A percentile compares a stretch with the other conserved stretches of the same genome.
phyloP scores from a whole-genome alignment of 1,140 invertebrate species.

The Drosophila takahashii region DNA sequence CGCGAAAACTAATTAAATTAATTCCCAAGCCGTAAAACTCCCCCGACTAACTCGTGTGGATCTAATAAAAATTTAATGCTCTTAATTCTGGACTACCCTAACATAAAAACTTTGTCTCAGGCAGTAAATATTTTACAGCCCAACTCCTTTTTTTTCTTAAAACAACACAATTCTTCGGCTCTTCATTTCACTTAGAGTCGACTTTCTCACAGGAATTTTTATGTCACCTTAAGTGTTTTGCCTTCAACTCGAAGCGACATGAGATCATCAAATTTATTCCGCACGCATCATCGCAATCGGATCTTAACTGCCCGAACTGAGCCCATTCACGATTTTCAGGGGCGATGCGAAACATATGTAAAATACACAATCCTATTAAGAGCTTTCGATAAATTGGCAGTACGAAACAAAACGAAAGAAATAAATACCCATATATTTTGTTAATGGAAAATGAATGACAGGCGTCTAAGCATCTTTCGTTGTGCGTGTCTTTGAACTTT shows the following conservation, averaged over 20 bases:
- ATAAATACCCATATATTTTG: constrained; percentile 53
- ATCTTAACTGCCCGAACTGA: constrained; percentile 31
- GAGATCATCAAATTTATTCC: constrained; percentile 69
- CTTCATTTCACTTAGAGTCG: neutral
- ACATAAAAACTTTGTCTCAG: constrained; percentile 55
- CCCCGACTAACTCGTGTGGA: constrained; percentile 6
- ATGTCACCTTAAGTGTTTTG: constrained; percentile 63
- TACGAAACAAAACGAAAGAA: constrained; percentile 27
- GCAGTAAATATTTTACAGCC: constrained; percentile 31
- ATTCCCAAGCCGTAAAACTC: constrained; percentile 25
- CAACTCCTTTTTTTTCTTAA: constrained; percentile 23
- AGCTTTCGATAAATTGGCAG: constrained; percentile 58
- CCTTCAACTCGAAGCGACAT: constrained; percentile 22
- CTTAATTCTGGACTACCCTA: constrained; percentile 25
- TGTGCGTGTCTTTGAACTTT: constrained; percentile 78
- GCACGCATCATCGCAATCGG: constrained; percentile 49
- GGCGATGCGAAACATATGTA: constrained; percentile 66
- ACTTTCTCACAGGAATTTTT: constrained; percentile 54
- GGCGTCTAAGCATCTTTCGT: neutral
- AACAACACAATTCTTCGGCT: constrained; percentile 17
- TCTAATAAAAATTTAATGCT: constrained; percentile 32
- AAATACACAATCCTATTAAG: constrained; percentile 79
- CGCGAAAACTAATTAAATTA: constrained; percentile 27
- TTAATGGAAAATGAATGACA: constrained; percentile 73
- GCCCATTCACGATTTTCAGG: constrained; percentile 41